phyloP scores from a whole-genome alignment of 2,113 vertebrate genomes.

The Merops nubicus region DNA sequence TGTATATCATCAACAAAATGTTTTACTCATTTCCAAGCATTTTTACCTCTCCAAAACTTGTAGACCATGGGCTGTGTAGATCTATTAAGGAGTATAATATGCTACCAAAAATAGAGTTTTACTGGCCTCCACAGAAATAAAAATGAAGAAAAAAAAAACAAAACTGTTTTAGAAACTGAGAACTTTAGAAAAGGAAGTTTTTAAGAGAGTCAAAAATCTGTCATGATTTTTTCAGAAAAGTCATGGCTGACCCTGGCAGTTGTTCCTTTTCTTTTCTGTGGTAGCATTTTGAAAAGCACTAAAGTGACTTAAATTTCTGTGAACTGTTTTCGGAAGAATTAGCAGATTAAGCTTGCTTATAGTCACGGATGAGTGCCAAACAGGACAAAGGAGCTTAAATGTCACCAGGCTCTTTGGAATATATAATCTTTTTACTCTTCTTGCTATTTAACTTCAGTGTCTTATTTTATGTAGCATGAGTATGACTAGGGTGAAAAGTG shows the following conservation, averaged over 20 bases:
- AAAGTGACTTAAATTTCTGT: background rate
- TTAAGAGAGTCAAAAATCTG: background rate
- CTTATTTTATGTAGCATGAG: background rate
- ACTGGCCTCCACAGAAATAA: background rate
- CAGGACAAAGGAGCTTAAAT: constrained; percentile 7
- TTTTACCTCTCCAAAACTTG: background rate
- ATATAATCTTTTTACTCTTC: background rate
- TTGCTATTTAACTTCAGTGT: background rate
- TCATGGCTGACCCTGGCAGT: background rate
- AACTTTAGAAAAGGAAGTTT: background rate
- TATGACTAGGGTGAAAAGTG: background rate
- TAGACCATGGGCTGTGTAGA: background rate
- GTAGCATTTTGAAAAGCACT: constrained; percentile 15
- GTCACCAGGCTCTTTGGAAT: background rate
- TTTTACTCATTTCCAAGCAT: background rate
- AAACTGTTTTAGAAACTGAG: background rate
- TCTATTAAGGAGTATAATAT: background rate
- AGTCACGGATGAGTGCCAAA: background rate
- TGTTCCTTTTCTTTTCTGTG: background rate
- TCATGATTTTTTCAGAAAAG: background rate
- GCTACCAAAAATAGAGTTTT: background rate
- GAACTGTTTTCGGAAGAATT: constrained; percentile 17
- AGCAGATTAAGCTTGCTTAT: background rate
- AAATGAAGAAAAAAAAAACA: background rate
- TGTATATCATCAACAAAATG: background rate